Conservation (phyloP, 2,888 invertebrate species). For the Fragum whitleyi region DNA sequence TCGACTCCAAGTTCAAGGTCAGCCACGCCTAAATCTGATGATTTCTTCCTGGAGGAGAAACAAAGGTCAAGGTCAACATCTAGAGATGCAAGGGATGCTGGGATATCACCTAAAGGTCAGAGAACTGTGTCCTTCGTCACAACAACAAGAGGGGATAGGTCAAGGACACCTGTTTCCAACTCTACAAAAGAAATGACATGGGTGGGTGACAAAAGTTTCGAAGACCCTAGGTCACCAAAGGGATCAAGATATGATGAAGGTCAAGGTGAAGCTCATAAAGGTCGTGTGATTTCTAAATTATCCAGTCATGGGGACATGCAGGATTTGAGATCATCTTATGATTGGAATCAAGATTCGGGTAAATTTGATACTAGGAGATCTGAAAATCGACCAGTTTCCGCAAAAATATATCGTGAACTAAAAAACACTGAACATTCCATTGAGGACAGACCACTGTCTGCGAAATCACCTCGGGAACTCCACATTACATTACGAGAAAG, state of each 20-base stretch:
- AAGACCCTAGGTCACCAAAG: conserved; percentile 33
- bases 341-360: conserved; percentile 48
- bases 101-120: conserved; percentile 63
- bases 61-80: conserved; percentile 46
- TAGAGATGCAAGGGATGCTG: conserved; percentile 53
- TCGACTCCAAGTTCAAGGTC: conserved; percentile 66
- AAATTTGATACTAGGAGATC: conserved; percentile 44
- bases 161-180: conserved; percentile 33
- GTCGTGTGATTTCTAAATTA: background rate
- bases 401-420: conserved; percentile 31
- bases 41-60: conserved; percentile 56
- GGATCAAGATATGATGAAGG: conserved; percentile 11
- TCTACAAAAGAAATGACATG: conserved; percentile 1
- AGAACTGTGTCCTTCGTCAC: conserved; percentile 57
- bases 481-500: conserved; percentile 44
- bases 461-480: conserved; percentile 51
- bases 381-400: conserved; percentile 50
- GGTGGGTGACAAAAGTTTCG: conserved; percentile 25
- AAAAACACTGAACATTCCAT: conserved; percentile 35
- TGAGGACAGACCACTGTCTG: conserved; percentile 49
- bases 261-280: conserved; percentile 15
- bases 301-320: conserved; percentile 13
- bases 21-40: conserved; percentile 67
- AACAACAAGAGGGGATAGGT: conserved; percentile 45
- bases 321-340: conserved; percentile 33